Conservation (phyloP, 2,797 vertebrate species). For the Molossus alvarezi region DNA sequence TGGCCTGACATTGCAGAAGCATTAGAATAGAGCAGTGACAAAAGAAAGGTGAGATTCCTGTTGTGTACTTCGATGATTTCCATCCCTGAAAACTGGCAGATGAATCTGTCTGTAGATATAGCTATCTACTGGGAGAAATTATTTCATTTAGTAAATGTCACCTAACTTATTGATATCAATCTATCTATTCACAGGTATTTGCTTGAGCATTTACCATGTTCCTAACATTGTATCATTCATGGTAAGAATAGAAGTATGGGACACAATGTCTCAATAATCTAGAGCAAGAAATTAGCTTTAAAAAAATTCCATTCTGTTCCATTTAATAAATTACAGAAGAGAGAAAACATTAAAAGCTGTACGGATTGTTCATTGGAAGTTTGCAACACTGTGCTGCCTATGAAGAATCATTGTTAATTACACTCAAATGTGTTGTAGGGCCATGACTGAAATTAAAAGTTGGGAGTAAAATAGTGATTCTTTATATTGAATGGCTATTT, state of each 20-base stretch:
- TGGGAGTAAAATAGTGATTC: neutral
- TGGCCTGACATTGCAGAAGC: neutral
- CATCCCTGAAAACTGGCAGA: neutral
- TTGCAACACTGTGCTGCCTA: neutral
- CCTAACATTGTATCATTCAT: neutral
- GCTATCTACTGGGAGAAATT: neutral
- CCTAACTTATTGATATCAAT: slow-evolving; percentile 18
- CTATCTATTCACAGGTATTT: neutral
- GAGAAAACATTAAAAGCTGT: neutral
- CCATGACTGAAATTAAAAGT: neutral
- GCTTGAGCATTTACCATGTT: neutral
- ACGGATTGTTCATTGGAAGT: neutral
- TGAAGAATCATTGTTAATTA: neutral
- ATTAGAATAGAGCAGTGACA: neutral
- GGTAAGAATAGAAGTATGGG: neutral
- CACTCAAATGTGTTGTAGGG: neutral
- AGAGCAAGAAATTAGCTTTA: neutral
- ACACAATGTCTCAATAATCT: neutral
- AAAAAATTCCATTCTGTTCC: neutral
- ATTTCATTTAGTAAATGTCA: neutral
- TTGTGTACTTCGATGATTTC: slow-evolving; percentile 11
- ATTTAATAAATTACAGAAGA: neutral
- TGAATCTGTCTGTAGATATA: neutral
- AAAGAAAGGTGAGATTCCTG: neutral
- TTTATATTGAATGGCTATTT: neutral